A percentile compares a stretch with the other conserved stretches of the same genome.
Conservation (phyloP, 2,797 vertebrate genomes). For the Oreochromis grahami region DNA sequence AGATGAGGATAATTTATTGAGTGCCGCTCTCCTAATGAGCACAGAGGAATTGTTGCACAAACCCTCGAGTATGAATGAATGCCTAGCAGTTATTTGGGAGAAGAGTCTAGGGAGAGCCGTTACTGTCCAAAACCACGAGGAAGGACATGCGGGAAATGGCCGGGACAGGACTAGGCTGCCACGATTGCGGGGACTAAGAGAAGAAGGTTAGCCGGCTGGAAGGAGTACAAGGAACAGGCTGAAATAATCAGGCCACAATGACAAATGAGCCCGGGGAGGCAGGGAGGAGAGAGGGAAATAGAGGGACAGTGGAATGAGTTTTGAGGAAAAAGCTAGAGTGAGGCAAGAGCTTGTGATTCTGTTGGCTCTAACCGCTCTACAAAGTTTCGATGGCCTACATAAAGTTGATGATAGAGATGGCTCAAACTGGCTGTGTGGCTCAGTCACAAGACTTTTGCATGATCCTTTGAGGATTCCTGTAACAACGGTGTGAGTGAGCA, state of each 20-base stretch:
- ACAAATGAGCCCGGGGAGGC: constrained; percentile 76
- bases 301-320: constrained; percentile 26
- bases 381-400: constrained; percentile 74
- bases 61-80: constrained; percentile 1
- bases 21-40: not conserved
- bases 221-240: constrained; percentile 60
- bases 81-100: not conserved
- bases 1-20: not conserved
- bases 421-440: constrained; percentile 24
- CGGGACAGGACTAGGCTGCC: constrained; percentile 23
- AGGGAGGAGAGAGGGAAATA: constrained; percentile 39
- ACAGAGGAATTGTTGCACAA: not conserved
- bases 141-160: constrained; percentile 12
- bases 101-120: not conserved
- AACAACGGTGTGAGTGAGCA: constrained; percentile 28
- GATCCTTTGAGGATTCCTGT: constrained; percentile 52
- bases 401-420: constrained; percentile 48
- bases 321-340: constrained; percentile 25
- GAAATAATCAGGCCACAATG: constrained; percentile 81
- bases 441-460: constrained; percentile 34
- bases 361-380: constrained; percentile 32
- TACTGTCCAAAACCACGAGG: constrained; percentile 17
- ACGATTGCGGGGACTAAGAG: constrained; percentile 18
- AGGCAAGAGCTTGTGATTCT: constrained; percentile 37
- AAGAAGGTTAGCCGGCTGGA: constrained; percentile 57